phyloP scores from a whole-genome alignment of 2,797 vertebrate species.

The Lophotriccus pileatus region DNA sequence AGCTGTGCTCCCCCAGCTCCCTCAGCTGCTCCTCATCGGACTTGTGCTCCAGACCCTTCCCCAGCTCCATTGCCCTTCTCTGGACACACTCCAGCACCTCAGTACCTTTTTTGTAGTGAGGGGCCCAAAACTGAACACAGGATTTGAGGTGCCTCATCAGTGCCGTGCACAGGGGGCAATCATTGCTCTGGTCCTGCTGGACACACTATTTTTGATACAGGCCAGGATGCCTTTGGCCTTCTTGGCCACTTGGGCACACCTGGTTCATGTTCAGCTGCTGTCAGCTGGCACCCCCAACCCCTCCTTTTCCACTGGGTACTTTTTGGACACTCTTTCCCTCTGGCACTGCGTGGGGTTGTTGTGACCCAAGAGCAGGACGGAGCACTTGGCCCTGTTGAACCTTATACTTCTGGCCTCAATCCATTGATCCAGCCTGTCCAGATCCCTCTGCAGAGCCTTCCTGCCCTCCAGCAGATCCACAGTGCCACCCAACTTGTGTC shows the following conservation, averaged over 20 bases:
- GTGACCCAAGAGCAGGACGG: background rate
- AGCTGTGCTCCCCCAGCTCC: background rate
- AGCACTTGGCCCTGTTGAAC: background rate
- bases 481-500: background rate
- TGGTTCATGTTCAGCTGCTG: background rate
- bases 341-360: fast-evolving
- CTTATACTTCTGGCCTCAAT: background rate
- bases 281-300: background rate
- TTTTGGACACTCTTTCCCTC: background rate
- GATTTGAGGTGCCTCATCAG: background rate
- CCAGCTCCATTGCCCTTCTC: background rate
- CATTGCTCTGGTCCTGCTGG: background rate
- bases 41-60: background rate
- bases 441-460: background rate
- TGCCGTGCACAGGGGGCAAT: background rate
- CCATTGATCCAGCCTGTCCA: background rate
- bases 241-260: background rate
- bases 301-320: background rate
- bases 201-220: background rate
- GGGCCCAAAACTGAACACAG: background rate
- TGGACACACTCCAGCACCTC: background rate
- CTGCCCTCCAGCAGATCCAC: background rate
- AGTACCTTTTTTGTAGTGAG: background rate
- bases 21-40: background rate
- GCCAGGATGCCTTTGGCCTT: background rate